Evolutionary conservation across 2,113 vertebrate species (phyloP).

Genomic region (Shinisaurus crocodilurus): DNA sequence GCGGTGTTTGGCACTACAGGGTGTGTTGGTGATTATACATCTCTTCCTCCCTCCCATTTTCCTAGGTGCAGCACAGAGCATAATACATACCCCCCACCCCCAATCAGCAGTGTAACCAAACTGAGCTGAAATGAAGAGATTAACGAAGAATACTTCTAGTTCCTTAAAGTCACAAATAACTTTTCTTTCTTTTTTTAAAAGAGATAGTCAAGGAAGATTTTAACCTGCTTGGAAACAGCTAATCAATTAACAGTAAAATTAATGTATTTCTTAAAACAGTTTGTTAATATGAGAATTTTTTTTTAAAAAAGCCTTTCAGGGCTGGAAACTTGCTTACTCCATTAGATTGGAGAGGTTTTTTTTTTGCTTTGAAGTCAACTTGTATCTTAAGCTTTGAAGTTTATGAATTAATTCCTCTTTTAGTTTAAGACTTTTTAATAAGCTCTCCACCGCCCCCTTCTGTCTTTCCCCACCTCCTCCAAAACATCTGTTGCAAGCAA

Average conservation of each 20-base stretch:
- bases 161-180: constrained; percentile 8
- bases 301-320: background rate
- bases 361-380: constrained; percentile 5
- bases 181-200: background rate
- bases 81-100: background rate
- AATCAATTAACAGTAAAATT: constrained; percentile 19
- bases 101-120: background rate
- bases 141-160: background rate
- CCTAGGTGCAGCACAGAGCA: background rate
- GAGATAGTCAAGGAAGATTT: background rate
- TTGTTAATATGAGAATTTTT: constrained; percentile 25
- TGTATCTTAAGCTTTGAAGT: constrained; percentile 34
- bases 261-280: constrained; percentile 1
- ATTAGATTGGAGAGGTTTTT: background rate
- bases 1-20: background rate
- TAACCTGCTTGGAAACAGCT: constrained; percentile 10
- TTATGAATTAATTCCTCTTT: constrained; percentile 1
- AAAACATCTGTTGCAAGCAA: background rate
- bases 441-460: background rate
- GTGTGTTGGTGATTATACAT: background rate
- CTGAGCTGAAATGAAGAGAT: background rate
- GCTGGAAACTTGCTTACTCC: constrained; percentile 24
- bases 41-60: background rate
- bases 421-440: background rate
- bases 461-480: background rate